These are phyloP conservation scores for Pseudachorutes palmiensis DNA, from an alignment of 1,140 invertebrate species.

Conservation along the genomic window DNA sequence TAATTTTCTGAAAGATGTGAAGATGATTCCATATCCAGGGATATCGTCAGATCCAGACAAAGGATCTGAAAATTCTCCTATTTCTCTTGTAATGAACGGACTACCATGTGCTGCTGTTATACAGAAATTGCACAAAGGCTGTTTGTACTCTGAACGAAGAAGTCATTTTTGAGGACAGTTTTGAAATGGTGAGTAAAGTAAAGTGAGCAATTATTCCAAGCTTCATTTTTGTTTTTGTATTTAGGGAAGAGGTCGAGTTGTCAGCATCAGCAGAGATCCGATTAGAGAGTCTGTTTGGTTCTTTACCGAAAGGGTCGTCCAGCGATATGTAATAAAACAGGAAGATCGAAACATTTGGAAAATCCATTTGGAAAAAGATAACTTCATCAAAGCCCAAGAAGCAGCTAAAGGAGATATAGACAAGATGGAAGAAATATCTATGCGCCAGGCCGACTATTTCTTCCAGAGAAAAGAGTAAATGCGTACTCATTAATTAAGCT, in stretches of 20 bases:
- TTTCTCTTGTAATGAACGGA: constrained; percentile 77
- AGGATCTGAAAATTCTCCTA: constrained; percentile 45
- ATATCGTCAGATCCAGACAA: constrained; percentile 44
- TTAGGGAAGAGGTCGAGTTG: constrained; percentile 67
- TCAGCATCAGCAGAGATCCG: constrained; percentile 73
- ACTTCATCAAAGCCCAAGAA: constrained; percentile 79
- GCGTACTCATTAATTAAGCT: background rate
- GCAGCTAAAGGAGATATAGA: constrained; percentile 67
- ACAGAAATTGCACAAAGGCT: constrained; percentile 70
- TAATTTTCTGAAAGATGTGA: constrained; percentile 37
- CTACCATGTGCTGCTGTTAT: constrained; percentile 81
- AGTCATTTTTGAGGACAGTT: constrained; percentile 76
- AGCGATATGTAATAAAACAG: constrained; percentile 71
- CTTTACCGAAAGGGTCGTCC: constrained; percentile 71
- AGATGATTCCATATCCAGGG: constrained; percentile 38
- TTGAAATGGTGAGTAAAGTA: constrained; percentile 51
- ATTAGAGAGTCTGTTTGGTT: constrained; percentile 74
- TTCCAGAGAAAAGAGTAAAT: constrained; percentile 66
- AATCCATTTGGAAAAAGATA: constrained; percentile 75
- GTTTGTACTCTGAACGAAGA: constrained; percentile 79
- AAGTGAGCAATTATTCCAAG: background rate
- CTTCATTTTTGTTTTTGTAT: constrained; percentile 37
- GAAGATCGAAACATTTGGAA: constrained; percentile 84
- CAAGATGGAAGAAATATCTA: constrained; percentile 71
- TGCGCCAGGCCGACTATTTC: constrained; percentile 78